Evolutionary conservation across 1,140 invertebrate species (phyloP).

Genomic region (Dryas iulia): DNA sequence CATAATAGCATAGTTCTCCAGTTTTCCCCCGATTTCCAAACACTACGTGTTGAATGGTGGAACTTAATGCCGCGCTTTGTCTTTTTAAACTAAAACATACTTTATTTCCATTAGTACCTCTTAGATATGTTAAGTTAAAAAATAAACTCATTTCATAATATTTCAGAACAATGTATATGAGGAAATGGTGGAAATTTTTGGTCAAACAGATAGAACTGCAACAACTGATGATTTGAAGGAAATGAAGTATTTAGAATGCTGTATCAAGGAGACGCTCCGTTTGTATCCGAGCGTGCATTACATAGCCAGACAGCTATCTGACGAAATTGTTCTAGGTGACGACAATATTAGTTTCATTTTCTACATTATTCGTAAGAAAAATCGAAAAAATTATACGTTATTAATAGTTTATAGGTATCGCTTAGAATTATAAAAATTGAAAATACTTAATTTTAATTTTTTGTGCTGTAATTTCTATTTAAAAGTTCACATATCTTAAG

Average conservation of each 20-base stretch:
- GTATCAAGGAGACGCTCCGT: conserved; percentile 82
- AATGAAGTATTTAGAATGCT: conserved; percentile 84
- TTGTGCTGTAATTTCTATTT: too few species aligned
- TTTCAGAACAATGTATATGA: conserved; percentile 20
- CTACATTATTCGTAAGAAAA: too few species aligned
- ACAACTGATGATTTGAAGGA: conserved; percentile 79
- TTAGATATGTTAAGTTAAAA: not conserved
- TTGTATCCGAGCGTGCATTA: conserved; percentile 84
- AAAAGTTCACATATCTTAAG: too few species aligned
- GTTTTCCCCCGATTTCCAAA: too few species aligned
- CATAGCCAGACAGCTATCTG: conserved; percentile 75
- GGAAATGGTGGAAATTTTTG: conserved; percentile 58
- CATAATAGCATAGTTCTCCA: too few species aligned
- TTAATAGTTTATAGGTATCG: too few species aligned
- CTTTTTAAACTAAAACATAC: too few species aligned
- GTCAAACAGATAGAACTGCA: conserved; percentile 63
- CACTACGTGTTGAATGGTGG: too few species aligned
- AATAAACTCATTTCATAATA: not conserved
- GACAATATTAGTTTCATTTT: not conserved
- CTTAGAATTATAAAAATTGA: too few species aligned
- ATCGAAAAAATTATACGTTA: too few species aligned
- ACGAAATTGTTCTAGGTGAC: conserved; percentile 17
- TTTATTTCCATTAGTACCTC: too few species aligned
- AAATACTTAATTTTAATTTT: not conserved
- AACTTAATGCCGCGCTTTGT: too few species aligned